Percentiles rank a stretch among this genome's conserved stretches.
Conservation (phyloP, 2,797 vertebrate genomes). For the Toxotes lorentzi region DNA sequence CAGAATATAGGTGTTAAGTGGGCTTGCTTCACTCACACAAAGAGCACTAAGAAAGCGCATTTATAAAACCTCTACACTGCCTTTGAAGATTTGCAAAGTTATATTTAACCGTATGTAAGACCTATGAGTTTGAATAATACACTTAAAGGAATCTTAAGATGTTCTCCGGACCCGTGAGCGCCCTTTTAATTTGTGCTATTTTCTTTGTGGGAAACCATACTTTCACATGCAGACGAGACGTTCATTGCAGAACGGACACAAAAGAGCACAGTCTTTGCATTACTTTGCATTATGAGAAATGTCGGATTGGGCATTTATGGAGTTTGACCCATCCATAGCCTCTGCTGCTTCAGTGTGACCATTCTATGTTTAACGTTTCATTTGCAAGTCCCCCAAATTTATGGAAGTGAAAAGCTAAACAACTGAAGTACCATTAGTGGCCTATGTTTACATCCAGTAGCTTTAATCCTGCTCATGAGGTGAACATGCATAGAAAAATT, state of each 20-base stretch:
- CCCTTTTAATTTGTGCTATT: conserved; percentile 1
- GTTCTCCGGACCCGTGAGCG: not conserved
- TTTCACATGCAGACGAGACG: not conserved
- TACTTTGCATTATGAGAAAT: not conserved
- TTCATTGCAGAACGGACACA: not conserved
- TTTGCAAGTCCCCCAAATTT: not conserved
- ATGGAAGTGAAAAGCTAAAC: not conserved
- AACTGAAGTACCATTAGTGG: no score
- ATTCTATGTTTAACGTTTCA: no score
- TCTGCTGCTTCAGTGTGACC: no score
- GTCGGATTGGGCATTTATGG: not conserved
- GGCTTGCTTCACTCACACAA: conserved; percentile 18
- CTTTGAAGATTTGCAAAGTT: conserved; percentile 24
- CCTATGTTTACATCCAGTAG: no score
- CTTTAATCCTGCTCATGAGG: no score
- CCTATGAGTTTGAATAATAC: conserved; percentile 25
- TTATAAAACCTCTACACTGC: conserved; percentile 10
- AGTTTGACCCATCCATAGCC: no score
- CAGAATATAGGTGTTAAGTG: conserved; percentile 15
- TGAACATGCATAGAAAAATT: not conserved
- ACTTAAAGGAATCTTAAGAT: conserved; percentile 16
- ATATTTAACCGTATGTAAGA: conserved; percentile 8
- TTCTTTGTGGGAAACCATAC: not conserved
- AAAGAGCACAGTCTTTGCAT: not conserved
- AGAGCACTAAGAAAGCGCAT: conserved; percentile 14